phyloP scores from a whole-genome alignment of 2,888 invertebrate genomes.

The Ophion costatus region DNA sequence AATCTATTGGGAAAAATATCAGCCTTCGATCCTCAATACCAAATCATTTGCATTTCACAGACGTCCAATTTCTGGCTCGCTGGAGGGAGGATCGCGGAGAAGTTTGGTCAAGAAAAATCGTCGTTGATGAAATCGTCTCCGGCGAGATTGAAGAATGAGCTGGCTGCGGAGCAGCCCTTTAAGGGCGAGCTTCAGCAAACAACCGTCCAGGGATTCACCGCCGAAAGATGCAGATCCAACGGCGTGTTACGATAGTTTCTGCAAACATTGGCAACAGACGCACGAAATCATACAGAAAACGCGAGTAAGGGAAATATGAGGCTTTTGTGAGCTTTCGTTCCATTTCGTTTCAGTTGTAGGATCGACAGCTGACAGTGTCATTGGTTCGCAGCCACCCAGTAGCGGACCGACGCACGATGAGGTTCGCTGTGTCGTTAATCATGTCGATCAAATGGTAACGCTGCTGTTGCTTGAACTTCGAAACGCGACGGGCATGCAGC shows the following conservation, averaged over 20 bases:
- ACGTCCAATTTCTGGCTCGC: neutral
- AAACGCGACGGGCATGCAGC: constrained; percentile 84
- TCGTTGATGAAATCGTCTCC: constrained; percentile 36
- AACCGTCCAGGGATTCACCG: constrained; percentile 87
- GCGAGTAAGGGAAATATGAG: constrained; percentile 84
- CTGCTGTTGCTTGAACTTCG: constrained; percentile 92
- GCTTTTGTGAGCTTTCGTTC: neutral
- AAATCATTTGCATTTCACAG: constrained; percentile 26
- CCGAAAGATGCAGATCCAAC: constrained; percentile 92
- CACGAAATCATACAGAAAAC: constrained; percentile 92
- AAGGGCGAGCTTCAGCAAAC: constrained; percentile 85
- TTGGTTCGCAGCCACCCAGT: constrained; percentile 80
- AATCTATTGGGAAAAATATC: no score
- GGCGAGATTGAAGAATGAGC: constrained; percentile 85
- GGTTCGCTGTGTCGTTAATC: constrained; percentile 95
- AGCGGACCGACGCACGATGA: constrained; percentile 90
- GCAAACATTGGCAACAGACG: constrained; percentile 97
- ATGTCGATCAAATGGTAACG: constrained; percentile 95
- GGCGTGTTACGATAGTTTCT: constrained; percentile 96
- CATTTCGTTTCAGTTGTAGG: neutral
- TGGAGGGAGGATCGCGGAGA: neutral
- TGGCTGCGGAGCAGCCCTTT: constrained; percentile 89
- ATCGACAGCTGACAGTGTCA: neutral
- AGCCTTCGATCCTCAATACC: neutral
- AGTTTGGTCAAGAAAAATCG: constrained; percentile 33